A percentile compares a stretch with the other conserved stretches of the same genome.
phyloP scores from a whole-genome alignment of 2,113 vertebrate species.

The Menidia beryllina region DNA sequence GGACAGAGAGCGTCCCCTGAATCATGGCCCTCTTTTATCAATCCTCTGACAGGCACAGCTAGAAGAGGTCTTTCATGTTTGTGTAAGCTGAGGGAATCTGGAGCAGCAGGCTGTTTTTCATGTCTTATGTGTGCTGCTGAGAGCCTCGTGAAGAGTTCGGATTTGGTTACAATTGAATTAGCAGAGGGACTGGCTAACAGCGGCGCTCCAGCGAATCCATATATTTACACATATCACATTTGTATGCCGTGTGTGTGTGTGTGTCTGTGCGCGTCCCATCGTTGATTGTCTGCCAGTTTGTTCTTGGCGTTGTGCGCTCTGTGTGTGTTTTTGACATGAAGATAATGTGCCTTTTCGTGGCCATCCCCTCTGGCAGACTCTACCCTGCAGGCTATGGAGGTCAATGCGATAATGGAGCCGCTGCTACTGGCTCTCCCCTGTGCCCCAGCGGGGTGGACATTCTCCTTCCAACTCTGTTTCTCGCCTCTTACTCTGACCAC shows the following conservation, averaged over 20 bases:
- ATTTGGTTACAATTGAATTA: slow-evolving; percentile 73
- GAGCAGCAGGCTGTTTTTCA: slow-evolving; percentile 61
- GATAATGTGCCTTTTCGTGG: slow-evolving; percentile 30
- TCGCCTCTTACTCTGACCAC: slow-evolving; percentile 29
- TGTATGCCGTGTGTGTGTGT: no score
- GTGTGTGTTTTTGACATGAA: slow-evolving; percentile 4
- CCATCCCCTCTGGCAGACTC: slow-evolving; percentile 54
- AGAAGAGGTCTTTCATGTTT: slow-evolving; percentile 78
- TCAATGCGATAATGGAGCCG: slow-evolving; percentile 70
- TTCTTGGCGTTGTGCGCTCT: slow-evolving; percentile 18
- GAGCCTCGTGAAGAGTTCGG: slow-evolving; percentile 47
- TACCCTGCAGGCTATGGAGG: slow-evolving; percentile 64
- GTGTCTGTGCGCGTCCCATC: no score
- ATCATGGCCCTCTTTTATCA: slow-evolving; percentile 71
- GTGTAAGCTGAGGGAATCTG: slow-evolving; percentile 54
- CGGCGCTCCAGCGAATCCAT: slow-evolving; percentile 14
- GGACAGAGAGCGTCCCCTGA: slow-evolving; percentile 65
- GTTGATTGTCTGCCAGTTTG: slow-evolving; percentile 27
- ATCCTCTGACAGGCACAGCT: slow-evolving; percentile 64
- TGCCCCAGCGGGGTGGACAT: slow-evolving; percentile 58
- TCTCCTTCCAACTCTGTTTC: slow-evolving; percentile 54
- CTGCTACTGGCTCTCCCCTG: slow-evolving; percentile 69
- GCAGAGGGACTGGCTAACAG: slow-evolving; percentile 35
- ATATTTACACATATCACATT: slow-evolving; percentile 9
- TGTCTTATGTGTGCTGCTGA: slow-evolving; percentile 51